Percentiles rank a stretch among this genome's conserved stretches.
Conservation (phyloP, 2,888 invertebrate species). For the Carterocephalus palaemon region DNA sequence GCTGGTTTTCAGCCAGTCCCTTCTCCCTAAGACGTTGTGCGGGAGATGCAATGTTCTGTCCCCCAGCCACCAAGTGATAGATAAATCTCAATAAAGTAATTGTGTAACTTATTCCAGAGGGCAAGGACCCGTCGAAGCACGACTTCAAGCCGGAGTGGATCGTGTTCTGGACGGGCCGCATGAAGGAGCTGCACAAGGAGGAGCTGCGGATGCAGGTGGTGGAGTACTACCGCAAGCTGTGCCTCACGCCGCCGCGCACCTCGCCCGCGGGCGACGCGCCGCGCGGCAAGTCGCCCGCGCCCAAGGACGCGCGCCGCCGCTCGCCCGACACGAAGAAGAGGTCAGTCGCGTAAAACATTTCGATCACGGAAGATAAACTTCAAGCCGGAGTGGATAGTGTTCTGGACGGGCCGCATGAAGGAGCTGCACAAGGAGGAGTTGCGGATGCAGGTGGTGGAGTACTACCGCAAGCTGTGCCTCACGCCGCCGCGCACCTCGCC, state of each 20-base stretch:
- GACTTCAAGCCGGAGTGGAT: constrained; percentile 96
- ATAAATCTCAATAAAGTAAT: no score
- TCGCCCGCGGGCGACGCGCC: constrained; percentile 72
- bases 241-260: constrained; percentile 52
- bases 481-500: constrained; percentile 66
- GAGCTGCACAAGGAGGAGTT: constrained; percentile 86
- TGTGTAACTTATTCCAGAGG: no score
- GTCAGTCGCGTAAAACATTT: no score
- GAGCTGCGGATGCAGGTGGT: constrained; percentile 82
- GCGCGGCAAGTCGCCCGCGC: constrained; percentile 23
- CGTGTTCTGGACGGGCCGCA: constrained; percentile 88
- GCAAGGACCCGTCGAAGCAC: constrained; percentile 86
- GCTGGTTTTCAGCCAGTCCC: no score
- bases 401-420: constrained; percentile 90
- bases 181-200: constrained; percentile 86
- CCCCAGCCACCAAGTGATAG: no score
- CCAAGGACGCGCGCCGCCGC: constrained; percentile 17
- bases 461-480: constrained; percentile 80
- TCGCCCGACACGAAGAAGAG: no score
- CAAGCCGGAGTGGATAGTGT: constrained; percentile 92
- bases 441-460: constrained; percentile 81
- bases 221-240: constrained; percentile 83
- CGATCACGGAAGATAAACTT: no score
- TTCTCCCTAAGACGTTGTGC: no score
- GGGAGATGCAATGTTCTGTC: no score